These are phyloP conservation scores for Periophthalmus modestus DNA, from an alignment of 2,113 vertebrate species.

Conservation along the genomic window DNA sequence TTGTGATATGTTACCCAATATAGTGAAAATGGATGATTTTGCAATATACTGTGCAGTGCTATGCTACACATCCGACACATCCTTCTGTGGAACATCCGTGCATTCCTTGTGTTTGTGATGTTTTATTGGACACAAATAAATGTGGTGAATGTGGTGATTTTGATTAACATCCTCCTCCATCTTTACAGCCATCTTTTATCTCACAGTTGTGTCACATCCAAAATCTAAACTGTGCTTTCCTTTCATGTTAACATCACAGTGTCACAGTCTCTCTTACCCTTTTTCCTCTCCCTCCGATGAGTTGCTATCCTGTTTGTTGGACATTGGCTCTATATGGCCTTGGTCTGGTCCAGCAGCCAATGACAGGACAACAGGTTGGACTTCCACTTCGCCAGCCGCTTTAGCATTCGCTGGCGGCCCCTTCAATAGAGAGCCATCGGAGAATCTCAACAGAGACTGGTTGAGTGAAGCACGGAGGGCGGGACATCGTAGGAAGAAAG, in stretches of 20 bases:
- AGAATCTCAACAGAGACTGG: slow-evolving; percentile 20
- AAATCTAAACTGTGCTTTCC: slow-evolving; percentile 25
- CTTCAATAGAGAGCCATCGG: slow-evolving; percentile 52
- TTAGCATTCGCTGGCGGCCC: slow-evolving; percentile 61
- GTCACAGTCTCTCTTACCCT: slow-evolving; percentile 59
- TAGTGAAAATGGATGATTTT: too few species aligned
- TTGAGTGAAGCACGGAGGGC: slow-evolving; percentile 39
- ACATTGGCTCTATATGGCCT: slow-evolving; percentile 67
- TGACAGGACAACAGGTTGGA: slow-evolving; percentile 66
- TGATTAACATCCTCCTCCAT: not conserved
- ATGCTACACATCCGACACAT: too few species aligned
- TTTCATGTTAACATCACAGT: slow-evolving; percentile 46
- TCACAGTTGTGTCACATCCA: slow-evolving; percentile 21
- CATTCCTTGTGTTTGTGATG: not conserved
- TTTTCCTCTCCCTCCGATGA: slow-evolving; percentile 74
- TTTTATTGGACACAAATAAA: not conserved
- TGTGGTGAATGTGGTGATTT: not conserved
- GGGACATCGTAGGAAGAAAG: slow-evolving; percentile 29
- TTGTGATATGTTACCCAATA: too few species aligned
- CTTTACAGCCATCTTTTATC: slow-evolving; percentile 8
- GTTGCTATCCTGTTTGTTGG: slow-evolving; percentile 69
- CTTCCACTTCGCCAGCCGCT: slow-evolving; percentile 48
- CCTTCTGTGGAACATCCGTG: not conserved
- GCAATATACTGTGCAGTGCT: too few species aligned
- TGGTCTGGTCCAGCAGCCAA: slow-evolving; percentile 61